These are phyloP conservation scores for Bovichtus variegatus DNA, from an alignment of 2,797 vertebrate species.

Conservation along the genomic window DNA sequence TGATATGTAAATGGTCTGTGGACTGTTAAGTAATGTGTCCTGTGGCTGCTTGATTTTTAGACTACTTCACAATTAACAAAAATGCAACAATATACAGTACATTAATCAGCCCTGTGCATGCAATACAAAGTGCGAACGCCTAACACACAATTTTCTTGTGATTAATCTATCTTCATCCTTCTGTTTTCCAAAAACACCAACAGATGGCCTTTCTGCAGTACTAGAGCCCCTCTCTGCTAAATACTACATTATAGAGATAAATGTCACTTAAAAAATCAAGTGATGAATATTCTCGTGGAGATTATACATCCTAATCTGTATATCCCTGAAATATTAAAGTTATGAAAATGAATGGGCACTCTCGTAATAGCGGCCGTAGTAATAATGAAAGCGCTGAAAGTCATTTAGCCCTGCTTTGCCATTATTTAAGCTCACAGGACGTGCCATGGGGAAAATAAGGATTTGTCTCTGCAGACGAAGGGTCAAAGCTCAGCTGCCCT, in stretches of 20 bases:
- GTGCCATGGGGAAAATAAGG: conserved; percentile 47
- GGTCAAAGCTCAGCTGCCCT: conserved; percentile 56
- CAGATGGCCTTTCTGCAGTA: conserved; percentile 74
- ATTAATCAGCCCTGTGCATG: conserved; percentile 15
- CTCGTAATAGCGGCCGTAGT: conserved; percentile 12
- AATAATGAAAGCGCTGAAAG: conserved; percentile 49
- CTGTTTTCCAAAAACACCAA: conserved; percentile 55
- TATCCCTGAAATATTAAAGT: conserved; percentile 73
- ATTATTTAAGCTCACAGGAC: conserved; percentile 63
- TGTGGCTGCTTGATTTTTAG: conserved; percentile 30
- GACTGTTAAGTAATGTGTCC: conserved; percentile 43
- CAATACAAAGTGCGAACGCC: not conserved
- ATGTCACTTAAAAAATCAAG: conserved; percentile 78
- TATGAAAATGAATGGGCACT: conserved; percentile 56
- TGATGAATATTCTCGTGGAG: conserved; percentile 67
- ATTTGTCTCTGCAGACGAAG: conserved; percentile 51
- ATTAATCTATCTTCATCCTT: conserved; percentile 47
- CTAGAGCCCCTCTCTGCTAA: conserved; percentile 50
- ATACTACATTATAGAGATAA: conserved; percentile 61
- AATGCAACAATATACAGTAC: conserved; percentile 6
- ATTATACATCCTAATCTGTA: conserved; percentile 79
- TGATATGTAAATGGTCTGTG: conserved; percentile 26
- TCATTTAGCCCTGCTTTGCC: conserved; percentile 50
- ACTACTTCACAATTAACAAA: conserved; percentile 18
- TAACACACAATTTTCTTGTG: conserved; percentile 32